Percentiles rank a stretch among this genome's conserved stretches.
phyloP scores from a whole-genome alignment of 35 echinoderm and acorn worm genomes.

The Lytechinus pictus region DNA sequence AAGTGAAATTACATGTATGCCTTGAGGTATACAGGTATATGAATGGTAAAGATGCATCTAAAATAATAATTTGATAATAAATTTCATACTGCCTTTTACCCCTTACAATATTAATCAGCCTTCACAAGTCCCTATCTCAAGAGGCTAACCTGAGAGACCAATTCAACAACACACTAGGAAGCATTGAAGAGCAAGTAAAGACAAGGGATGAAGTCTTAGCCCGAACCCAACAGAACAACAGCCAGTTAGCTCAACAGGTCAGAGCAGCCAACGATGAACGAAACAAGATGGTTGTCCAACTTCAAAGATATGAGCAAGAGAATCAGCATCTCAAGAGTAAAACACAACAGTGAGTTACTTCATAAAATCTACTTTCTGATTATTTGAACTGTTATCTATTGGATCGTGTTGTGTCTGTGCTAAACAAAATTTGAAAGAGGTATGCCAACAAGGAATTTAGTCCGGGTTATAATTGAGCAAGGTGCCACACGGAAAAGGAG shows the following conservation, averaged over 20 bases:
- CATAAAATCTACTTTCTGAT: too few species aligned
- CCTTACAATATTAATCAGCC: conserved; percentile 53
- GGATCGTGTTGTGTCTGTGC: too few species aligned
- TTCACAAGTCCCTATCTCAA: conserved; percentile 97
- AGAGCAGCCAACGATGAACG: conserved; percentile 70
- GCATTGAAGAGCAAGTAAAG: conserved; percentile 89
- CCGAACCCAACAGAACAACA: conserved; percentile 79
- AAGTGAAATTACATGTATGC: too few species aligned
- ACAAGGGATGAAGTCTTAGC: conserved; percentile 72
- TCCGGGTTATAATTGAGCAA: too few species aligned
- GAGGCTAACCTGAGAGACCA: conserved; percentile 82
- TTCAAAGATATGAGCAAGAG: conserved; percentile 68
- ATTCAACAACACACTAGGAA: conserved; percentile 91
- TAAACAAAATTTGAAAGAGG: too few species aligned
- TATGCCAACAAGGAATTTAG: too few species aligned
- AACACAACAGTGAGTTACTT: conserved; percentile 69
- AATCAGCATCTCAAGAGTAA: conserved; percentile 63
- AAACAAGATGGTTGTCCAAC: conserved; percentile 67
- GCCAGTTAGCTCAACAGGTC: conserved; percentile 71
- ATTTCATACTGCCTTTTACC: neutral
- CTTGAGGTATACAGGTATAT: too few species aligned
- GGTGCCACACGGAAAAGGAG: too few species aligned
- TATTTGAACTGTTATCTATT: too few species aligned
- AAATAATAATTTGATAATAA: too few species aligned
- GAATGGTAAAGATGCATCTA: too few species aligned